These are phyloP conservation scores for Glaucopsyche alexis DNA, from an alignment of 2,888 invertebrate species.

Conservation along the genomic window DNA sequence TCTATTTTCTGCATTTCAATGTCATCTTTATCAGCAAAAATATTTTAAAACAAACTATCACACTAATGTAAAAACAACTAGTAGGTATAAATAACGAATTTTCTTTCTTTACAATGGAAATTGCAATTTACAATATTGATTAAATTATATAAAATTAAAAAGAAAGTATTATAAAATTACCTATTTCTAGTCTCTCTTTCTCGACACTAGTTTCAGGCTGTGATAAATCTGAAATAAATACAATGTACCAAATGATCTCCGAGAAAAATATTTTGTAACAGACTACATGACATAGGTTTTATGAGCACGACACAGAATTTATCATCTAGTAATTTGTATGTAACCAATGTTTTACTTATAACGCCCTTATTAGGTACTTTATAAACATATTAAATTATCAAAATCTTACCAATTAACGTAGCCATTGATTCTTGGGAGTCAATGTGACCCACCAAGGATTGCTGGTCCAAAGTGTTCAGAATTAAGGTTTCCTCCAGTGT, in stretches of 20 bases:
- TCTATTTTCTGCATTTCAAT: no score
- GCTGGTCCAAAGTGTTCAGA: not conserved
- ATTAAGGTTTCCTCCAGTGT: not conserved
- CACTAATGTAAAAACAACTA: no score
- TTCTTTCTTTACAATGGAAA: no score
- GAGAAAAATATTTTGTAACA: not conserved
- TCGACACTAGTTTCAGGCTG: not conserved
- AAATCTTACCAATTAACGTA: not conserved
- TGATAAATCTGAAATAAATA: constrained; percentile 10
- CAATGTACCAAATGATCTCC: not conserved
- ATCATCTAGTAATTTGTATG: no score
- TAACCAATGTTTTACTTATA: no score
- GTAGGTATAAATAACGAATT: no score
- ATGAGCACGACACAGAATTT: no score
- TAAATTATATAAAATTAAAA: no score
- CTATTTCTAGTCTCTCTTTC: not conserved
- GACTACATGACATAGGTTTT: not conserved
- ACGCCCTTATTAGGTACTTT: no score
- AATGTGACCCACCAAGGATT: not conserved
- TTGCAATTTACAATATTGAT: not conserved
- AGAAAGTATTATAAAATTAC: not conserved
- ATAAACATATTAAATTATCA: not conserved
- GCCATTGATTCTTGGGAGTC: not conserved
- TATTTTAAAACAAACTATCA: no score
- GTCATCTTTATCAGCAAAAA: no score